Evolutionary conservation across 2,797 vertebrate genomes (phyloP).

Genomic region (Anabas testudineus): DNA sequence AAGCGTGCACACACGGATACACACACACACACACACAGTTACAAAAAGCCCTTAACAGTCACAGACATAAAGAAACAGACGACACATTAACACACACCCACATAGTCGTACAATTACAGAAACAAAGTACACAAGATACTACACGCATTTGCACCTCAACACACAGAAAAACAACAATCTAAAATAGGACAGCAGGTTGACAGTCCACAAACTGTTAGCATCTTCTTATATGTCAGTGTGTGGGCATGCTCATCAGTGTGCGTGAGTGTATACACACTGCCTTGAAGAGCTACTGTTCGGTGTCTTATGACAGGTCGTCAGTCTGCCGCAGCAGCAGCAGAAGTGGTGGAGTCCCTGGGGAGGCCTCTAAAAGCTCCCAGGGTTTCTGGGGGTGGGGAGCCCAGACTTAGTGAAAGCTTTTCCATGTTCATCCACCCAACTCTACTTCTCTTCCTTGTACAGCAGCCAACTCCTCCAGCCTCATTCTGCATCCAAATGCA

Average conservation of each 20-base stretch:
- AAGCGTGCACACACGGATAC: constrained; percentile 5
- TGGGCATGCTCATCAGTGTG: constrained; percentile 23
- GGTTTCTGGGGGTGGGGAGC: constrained; percentile 65
- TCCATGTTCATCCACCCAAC: constrained; percentile 81
- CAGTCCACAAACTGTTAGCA: constrained; percentile 3
- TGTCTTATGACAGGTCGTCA: constrained; percentile 76
- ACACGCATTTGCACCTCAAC: not conserved
- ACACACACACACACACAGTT: constrained; percentile 12
- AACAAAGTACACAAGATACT: not conserved
- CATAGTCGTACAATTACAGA: not conserved
- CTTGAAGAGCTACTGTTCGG: constrained; percentile 49
- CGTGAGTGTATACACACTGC: constrained; percentile 12
- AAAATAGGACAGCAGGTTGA: constrained; percentile 18
- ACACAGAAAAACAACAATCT: not conserved
- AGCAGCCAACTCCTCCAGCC: constrained; percentile 42
- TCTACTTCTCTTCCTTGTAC: constrained; percentile 55
- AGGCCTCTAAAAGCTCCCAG: constrained; percentile 76
- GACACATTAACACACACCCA: constrained; percentile 9
- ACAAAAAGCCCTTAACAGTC: constrained; percentile 11
- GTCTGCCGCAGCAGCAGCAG: constrained; percentile 61
- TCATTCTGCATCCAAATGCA: constrained; percentile 70
- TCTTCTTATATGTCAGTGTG: not conserved
- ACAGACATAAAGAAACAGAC: constrained; percentile 1
- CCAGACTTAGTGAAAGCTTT: constrained; percentile 84
- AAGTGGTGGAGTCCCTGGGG: constrained; percentile 64